Evolutionary conservation across 2,113 vertebrate genomes (phyloP), one percentile per base, ranked within the genome.

Genomic region (Tor tambroides): DNA sequence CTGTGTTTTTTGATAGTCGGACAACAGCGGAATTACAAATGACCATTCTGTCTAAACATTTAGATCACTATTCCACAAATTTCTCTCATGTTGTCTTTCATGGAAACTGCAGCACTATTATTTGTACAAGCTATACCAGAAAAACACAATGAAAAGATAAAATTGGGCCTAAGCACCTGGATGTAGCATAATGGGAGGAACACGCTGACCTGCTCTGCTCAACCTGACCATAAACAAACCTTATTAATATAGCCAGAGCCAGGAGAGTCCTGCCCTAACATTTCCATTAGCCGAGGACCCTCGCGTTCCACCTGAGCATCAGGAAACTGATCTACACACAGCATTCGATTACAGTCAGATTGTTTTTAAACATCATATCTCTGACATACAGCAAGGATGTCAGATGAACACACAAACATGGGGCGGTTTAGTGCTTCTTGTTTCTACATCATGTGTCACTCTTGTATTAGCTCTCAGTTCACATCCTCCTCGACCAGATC

Each of bases 371-470:
- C 10, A 56, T 32, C 35, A 23, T 23, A 72, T 72, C 69, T 11
- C 32, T 3, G 9, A 72, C 69, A 21, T 56, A 32, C 5, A 21
- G 5, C 28, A 51, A 15, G 21, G 23, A 80, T 17, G n/a, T 61
- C 32, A n/a, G 10, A 59, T n/a, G 5, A 61, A 41, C 21, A 19
- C 14, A 80, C 32, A 41, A 74, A 75, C 41, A 46, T 3, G 32
- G 3, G 35, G 8, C 1, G 14, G 7, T 65, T 65, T 81, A 65
- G 41, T 43, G 59, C 17, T 28, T 81, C 14, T 65, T 30, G 59
- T 41, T 61, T 80, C 78, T 2, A 80, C 54, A 79, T 78, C 43
- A 78, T 80, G 35, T 80, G 78, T 80, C 78, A 80, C 12, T 80
- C 3, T 63, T 26, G 35, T 41, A 38, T 61, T 59, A 80, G 21